A percentile compares a stretch with the other conserved stretches of the same genome.
Evolutionary conservation across 1,140 invertebrate species (phyloP).

Genomic region (Papilio dardanus): DNA sequence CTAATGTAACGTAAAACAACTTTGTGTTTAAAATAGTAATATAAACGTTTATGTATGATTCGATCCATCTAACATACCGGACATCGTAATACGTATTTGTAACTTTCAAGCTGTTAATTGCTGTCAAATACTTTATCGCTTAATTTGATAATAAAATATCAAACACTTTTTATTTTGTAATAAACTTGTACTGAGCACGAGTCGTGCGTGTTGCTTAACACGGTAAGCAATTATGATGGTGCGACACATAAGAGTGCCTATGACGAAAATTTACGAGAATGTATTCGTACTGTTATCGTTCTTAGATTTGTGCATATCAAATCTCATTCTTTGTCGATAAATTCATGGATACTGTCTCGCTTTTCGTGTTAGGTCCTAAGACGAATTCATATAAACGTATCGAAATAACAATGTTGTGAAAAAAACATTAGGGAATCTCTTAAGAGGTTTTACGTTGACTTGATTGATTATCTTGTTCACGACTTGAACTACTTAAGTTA

Average conservation of each 20-base stretch:
- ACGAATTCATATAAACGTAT: slow-evolving; percentile 9
- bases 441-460: slow-evolving; percentile 3
- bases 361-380: no score
- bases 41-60: not conserved
- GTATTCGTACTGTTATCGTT: no score
- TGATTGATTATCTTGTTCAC: slow-evolving; percentile 23
- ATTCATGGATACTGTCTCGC: no score
- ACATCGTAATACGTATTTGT: no score
- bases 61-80: not conserved
- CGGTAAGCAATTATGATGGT: not conserved
- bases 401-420: slow-evolving; percentile 19
- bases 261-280: no score
- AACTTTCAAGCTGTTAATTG: not conserved
- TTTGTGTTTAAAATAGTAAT: no score
- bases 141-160: slow-evolving; percentile 11
- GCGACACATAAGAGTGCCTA: not conserved
- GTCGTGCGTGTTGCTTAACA: not conserved
- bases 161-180: not conserved
- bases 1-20: no score
- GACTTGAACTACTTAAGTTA: slow-evolving; percentile 5
- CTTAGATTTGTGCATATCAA: no score
- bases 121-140: slow-evolving; percentile 1
- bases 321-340: no score
- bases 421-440: slow-evolving; percentile 15
- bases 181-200: not conserved